Base-by-base conservation (phyloP, 2,888 invertebrate genomes). In the Leptinotarsa tumamoca region DNA sequence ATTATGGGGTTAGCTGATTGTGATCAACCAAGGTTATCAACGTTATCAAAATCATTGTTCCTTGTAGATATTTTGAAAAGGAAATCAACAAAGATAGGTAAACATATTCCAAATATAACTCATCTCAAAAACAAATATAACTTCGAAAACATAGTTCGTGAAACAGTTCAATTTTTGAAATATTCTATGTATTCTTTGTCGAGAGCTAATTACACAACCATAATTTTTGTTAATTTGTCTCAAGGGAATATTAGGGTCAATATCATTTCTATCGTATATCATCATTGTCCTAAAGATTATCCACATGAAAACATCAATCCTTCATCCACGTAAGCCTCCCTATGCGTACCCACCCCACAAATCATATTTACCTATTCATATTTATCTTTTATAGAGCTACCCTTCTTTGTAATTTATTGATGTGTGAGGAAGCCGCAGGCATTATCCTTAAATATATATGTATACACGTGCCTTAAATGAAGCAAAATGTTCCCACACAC, bases 281-380 rank as follows among this genome's bases (percentile, higher is more conserved):
- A 63, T 21, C 4, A 58, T 58, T 58, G 58, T 23, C 21, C 58
- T 14, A 0, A 14, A 15, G 17, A 63, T 33, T n/a, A 70, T 54
- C 21, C 52, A 33, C 63, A 68, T 73, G 51, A 69, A 73, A 73
- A 68, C 72, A 69, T 66, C 54, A 56, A 67, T 56, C 63, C n/a
- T 58, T 58, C 67, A 67, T 72, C 52, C 50, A 54, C 67, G 23
- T 63, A 63, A 63, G 63, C 63, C 66, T 50, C 33, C 66, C 72
- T 63, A n/a, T 54, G 61, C 54, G 54, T 23, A 71, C 61, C 72
- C 77, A 68, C 74, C 79, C 81, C 80, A 77, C 78, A 78, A 81
- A 80, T 81, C 80, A 81, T 81, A 79, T 82, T 78, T 78, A 79
- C 80, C 81, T 80, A 81, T 82, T 82, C 80, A 80, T 76, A 81